A percentile compares a stretch with the other conserved stretches of the same genome.
phyloP scores from a whole-genome alignment of 2,113 vertebrate species.

The Microtus ochrogaster region DNA sequence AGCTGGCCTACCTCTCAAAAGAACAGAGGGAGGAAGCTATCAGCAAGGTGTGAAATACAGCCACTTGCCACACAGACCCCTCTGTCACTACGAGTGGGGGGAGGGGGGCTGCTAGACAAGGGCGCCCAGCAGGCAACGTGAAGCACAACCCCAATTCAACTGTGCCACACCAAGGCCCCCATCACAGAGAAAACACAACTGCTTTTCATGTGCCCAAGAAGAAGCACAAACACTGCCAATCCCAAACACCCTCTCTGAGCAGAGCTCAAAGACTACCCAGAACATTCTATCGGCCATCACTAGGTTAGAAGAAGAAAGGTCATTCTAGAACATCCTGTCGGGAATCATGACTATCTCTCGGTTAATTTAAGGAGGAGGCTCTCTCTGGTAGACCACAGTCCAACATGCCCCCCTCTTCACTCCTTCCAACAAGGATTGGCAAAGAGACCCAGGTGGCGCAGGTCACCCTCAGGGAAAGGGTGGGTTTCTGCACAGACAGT shows the following conservation, averaged over 20 bases:
- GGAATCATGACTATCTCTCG: background rate
- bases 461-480: background rate
- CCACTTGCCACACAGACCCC: rapidly evolving
- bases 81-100: background rate
- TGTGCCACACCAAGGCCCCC: background rate
- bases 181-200: background rate
- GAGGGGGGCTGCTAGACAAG: background rate
- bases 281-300: background rate
- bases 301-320: background rate
- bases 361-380: background rate
- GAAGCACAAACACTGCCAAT: rapidly evolving
- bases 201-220: background rate
- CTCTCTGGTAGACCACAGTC: background rate
- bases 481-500: background rate
- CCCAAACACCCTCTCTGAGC: background rate
- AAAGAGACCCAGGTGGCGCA: background rate
- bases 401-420: background rate
- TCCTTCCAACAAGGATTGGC: background rate
- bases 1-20: background rate
- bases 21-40: background rate
- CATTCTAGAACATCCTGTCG: background rate
- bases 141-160: background rate
- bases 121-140: rapidly evolving
- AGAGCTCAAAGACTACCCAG: background rate
- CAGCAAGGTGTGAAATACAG: rapidly evolving